Percentiles rank a stretch among this genome's conserved stretches.
Evolutionary conservation across 2,888 invertebrate species (phyloP).

Genomic region (Formica aserva): DNA sequence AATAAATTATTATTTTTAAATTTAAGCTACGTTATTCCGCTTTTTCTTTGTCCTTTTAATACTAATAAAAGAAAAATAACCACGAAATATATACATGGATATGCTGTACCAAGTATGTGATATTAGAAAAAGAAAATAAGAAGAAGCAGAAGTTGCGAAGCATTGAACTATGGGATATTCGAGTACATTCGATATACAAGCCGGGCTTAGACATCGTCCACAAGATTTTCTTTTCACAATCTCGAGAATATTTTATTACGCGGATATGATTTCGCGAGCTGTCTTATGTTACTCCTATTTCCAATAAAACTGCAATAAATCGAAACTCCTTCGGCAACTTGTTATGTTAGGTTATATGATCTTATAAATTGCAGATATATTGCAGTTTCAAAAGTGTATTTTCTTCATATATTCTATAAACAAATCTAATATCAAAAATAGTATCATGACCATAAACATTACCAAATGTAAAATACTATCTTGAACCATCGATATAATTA

Average conservation of each 20-base stretch:
- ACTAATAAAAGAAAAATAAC: not conserved
- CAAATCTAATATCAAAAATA: not conserved
- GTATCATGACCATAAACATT: not conserved
- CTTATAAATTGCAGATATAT: constrained; percentile 7
- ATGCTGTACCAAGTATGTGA: not conserved
- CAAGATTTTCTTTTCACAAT: constrained; percentile 72
- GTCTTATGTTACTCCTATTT: constrained; percentile 8
- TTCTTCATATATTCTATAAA: not conserved
- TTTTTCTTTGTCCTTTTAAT: not conserved
- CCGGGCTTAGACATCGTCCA: constrained; percentile 67
- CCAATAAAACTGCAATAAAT: not conserved
- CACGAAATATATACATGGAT: not conserved
- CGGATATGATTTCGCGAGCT: constrained; percentile 71
- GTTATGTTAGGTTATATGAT: not conserved
- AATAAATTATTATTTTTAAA: not conserved
- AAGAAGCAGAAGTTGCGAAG: constrained; percentile 29
- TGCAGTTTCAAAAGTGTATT: not conserved
- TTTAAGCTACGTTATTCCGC: not conserved
- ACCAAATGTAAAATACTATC: not conserved
- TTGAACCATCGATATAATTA: not conserved
- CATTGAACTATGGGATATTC: constrained; percentile 68
- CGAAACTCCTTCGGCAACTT: not conserved
- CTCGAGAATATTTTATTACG: constrained; percentile 76
- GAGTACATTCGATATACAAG: constrained; percentile 74
- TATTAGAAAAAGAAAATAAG: not conserved